Conservation (phyloP, 2,113 vertebrate genomes). For the Gobiocypris rarus region DNA sequence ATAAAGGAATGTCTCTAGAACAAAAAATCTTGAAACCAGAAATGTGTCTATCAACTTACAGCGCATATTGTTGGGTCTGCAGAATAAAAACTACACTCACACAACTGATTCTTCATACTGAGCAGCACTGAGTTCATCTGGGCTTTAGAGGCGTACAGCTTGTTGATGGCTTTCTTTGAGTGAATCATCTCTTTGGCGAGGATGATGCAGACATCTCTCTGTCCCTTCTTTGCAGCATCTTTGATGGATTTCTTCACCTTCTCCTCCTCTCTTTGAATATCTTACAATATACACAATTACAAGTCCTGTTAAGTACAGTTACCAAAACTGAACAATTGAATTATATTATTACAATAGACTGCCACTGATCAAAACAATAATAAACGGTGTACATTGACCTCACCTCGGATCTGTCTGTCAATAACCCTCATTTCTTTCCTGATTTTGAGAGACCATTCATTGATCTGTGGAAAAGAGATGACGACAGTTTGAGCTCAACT, state of each 20-base stretch:
- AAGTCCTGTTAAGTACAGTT: background rate
- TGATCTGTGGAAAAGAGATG: slow-evolving; percentile 77
- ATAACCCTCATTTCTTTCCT: slow-evolving; percentile 94
- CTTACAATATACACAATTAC: slow-evolving; percentile 64
- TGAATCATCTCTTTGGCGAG: slow-evolving; percentile 94
- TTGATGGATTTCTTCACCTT: slow-evolving; percentile 96
- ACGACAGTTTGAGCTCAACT: background rate
- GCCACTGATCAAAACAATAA: background rate
- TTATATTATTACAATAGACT: background rate
- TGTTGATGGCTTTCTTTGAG: slow-evolving; percentile 87
- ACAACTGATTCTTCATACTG: slow-evolving; percentile 97
- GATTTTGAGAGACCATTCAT: slow-evolving; percentile 95
- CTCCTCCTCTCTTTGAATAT: slow-evolving; percentile 96
- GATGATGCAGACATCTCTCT: slow-evolving; percentile 91
- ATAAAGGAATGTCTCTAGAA: no score
- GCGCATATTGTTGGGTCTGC: background rate
- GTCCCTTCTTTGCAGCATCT: slow-evolving; percentile 94
- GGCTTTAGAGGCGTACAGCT: slow-evolving; percentile 93
- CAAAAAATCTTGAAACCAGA: no score
- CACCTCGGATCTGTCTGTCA: slow-evolving; percentile 97
- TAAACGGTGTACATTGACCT: slow-evolving; percentile 47
- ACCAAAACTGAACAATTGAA: background rate
- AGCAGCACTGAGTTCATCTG: slow-evolving; percentile 98
- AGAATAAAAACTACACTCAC: slow-evolving; percentile 75
- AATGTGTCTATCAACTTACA: background rate